Percentiles rank a stretch among this genome's conserved stretches.
These are phyloP conservation scores for Zygaena filipendulae DNA, from an alignment of 2,888 invertebrate genomes.

Conservation along the genomic window DNA sequence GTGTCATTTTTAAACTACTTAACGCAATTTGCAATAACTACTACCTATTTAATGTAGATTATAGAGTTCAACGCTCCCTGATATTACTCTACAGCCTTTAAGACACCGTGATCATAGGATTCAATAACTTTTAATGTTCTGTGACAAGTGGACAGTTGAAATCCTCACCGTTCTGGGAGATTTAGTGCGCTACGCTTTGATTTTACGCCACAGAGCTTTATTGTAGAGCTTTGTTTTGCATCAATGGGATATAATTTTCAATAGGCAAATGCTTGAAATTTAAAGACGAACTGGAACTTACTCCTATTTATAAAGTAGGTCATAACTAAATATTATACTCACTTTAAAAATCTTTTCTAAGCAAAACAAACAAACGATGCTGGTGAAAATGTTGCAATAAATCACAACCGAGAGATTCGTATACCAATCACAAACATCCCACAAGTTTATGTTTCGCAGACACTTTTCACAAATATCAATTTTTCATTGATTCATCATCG, in stretches of 20 bases:
- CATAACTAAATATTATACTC: constrained; percentile 36
- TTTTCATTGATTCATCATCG: too few relatives aligned
- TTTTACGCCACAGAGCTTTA: constrained; percentile 37
- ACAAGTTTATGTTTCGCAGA: constrained; percentile 36
- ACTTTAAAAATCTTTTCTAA: constrained; percentile 38
- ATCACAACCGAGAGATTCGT: constrained; percentile 34
- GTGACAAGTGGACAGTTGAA: constrained; percentile 53
- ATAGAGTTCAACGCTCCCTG: too few relatives aligned
- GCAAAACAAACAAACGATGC: constrained; percentile 16
- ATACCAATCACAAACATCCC: constrained; percentile 55
- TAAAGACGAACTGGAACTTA: constrained; percentile 9
- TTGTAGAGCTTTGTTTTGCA: too few relatives aligned
- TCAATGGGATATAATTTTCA: constrained; percentile 24
- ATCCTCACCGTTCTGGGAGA: constrained; percentile 46
- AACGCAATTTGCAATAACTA: too few relatives aligned
- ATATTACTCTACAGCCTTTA: too few relatives aligned
- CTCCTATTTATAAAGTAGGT: too few relatives aligned
- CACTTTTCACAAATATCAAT: constrained; percentile 26
- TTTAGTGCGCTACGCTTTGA: constrained; percentile 59
- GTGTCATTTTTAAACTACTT: too few relatives aligned
- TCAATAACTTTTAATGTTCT: too few relatives aligned
- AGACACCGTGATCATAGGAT: too few relatives aligned
- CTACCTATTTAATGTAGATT: too few relatives aligned
- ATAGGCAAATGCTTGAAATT: constrained; percentile 14
- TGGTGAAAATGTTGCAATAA: constrained; percentile 22